Percentiles rank a stretch among this genome's conserved stretches.
Evolutionary conservation across 2,888 invertebrate species (phyloP).

Genomic region (Liopterus haemorrhoidalis): DNA sequence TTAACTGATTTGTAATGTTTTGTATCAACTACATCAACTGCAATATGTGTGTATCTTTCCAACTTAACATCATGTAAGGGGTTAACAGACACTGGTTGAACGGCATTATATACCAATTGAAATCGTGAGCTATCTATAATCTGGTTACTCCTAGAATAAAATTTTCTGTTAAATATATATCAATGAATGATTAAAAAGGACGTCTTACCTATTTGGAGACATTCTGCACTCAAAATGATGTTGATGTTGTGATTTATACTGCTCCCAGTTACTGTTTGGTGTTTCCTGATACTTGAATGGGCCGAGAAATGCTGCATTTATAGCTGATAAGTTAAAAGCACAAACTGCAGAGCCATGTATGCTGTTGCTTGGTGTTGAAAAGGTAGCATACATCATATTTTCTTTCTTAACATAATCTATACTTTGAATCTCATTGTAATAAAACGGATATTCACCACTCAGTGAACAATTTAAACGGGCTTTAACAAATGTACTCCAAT

Average conservation of each 20-base stretch:
- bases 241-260: conserved; percentile 52
- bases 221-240: conserved; percentile 59
- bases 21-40: conserved; percentile 73
- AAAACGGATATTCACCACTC: conserved; percentile 80
- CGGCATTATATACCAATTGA: conserved; percentile 82
- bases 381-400: conserved; percentile 75
- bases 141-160: conserved; percentile 31
- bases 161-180: no score
- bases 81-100: conserved; percentile 64
- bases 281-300: conserved; percentile 80
- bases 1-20: conserved; percentile 65
- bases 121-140: conserved; percentile 65
- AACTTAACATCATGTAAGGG: conserved; percentile 67
- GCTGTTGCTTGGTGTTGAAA: conserved; percentile 79
- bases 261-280: conserved; percentile 72
- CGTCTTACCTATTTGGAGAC: conserved; percentile 33
- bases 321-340: conserved; percentile 77
- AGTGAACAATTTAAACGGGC: conserved; percentile 78
- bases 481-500: conserved; percentile 89
- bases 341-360: conserved; percentile 90
- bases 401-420: conserved; percentile 71
- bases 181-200: conserved; percentile 17
- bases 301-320: conserved; percentile 75
- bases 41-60: conserved; percentile 70
- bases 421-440: conserved; percentile 84